Percentiles rank a stretch among this genome's conserved stretches.
phyloP scores from a whole-genome alignment of 2,888 invertebrate species.

The Athalia circularis region DNA sequence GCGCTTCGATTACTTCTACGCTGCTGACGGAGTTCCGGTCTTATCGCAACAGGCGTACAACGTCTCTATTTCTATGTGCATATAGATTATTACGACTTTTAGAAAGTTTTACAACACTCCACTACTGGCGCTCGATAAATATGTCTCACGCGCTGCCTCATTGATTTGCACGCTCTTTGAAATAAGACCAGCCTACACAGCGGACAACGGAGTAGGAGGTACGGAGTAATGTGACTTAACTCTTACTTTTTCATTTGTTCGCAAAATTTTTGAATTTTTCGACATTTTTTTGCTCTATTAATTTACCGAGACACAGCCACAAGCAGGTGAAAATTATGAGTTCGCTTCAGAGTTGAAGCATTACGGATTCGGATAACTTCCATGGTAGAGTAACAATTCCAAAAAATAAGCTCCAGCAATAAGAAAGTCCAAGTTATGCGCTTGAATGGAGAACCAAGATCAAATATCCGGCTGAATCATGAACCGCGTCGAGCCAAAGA shows the following conservation, averaged over 20 bases:
- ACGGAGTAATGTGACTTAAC: neutral
- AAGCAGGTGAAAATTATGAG: neutral
- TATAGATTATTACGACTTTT: too few species aligned
- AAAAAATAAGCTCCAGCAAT: conserved; percentile 24
- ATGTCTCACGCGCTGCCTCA: neutral
- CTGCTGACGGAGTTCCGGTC: conserved; percentile 24
- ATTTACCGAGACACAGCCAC: neutral
- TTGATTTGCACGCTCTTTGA: conserved; percentile 23
- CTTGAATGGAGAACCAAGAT: conserved; percentile 3
- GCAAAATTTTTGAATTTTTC: conserved; percentile 6
- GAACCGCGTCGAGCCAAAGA: neutral
- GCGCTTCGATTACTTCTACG: neutral
- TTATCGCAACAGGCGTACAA: conserved; percentile 29
- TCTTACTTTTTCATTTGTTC: conserved; percentile 10
- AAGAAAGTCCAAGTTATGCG: conserved; percentile 23
- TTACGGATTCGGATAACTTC: neutral
- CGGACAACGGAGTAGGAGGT: conserved; percentile 27
- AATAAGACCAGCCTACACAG: conserved; percentile 29
- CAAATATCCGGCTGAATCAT: neutral
- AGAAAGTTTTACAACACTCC: too few species aligned
- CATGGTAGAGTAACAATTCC: conserved; percentile 1
- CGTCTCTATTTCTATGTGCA: neutral
- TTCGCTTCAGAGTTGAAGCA: neutral
- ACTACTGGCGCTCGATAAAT: too few species aligned
- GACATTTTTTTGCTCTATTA: neutral